Evolutionary conservation across 2,113 vertebrate genomes (phyloP).

Genomic region (Columba livia): DNA sequence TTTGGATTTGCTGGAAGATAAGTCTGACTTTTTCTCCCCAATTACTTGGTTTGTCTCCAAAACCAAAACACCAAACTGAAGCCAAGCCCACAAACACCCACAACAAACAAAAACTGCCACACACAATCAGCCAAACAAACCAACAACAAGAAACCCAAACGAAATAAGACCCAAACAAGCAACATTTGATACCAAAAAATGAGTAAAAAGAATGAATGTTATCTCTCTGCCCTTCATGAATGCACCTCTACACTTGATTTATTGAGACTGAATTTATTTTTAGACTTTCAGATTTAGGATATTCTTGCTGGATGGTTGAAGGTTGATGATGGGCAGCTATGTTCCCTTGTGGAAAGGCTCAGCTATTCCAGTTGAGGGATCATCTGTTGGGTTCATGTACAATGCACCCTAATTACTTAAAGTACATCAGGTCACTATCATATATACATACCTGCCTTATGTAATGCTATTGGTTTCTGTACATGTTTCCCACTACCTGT

Average conservation of each 20-base stretch:
- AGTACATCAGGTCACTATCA: neutral
- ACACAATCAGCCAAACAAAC: too few relatives aligned
- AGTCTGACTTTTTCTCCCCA: neutral
- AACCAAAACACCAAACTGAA: too few relatives aligned
- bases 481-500: accelerated
- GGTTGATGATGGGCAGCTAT: neutral
- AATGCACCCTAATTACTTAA: too few relatives aligned
- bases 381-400: neutral
- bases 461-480: too few relatives aligned
- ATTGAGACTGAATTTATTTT: neutral
- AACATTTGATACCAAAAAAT: neutral
- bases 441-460: accelerated
- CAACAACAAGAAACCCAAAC: too few relatives aligned
- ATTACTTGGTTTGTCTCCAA: neutral
- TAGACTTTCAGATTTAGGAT: neutral
- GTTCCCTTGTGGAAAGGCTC: neutral
- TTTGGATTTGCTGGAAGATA: neutral
- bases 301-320: neutral
- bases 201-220: neutral
- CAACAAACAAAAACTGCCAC: too few relatives aligned
- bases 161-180: too few relatives aligned
- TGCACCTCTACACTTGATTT: neutral
- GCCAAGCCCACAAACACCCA: too few relatives aligned
- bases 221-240: neutral
- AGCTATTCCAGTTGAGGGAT: accelerated